Evolutionary conservation across 2,888 invertebrate species (phyloP), one percentile per base, ranked within the genome.

Genomic region (Ecdyonurus torrentis): DNA sequence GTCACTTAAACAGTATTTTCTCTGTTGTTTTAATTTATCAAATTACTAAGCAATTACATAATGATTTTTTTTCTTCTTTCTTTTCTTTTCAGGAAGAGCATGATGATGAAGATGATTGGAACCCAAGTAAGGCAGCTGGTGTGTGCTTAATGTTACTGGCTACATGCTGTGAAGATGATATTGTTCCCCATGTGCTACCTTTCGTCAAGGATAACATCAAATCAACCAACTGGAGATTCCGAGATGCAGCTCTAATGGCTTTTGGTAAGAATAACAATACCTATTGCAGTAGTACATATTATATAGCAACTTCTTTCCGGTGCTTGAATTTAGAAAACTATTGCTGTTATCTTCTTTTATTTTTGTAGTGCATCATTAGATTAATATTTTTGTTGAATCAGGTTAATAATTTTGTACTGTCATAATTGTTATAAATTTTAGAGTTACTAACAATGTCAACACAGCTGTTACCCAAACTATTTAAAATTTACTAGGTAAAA

Each of bases 71-170:
- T n/a, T n/a, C n/a, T n/a, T n/a, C n/a, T n/a, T n/a, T n/a, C n/a
- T n/a, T n/a, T n/a, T n/a, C n/a, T n/a, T n/a, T n/a, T 65, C 63
- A 76, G 78, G 93, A 94, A 73, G 97, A 99, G 74, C 84, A 87
- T 69, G 98, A 99, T 73, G 97, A 99, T 75, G 98, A 99, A 74
- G 92, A 98, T 72, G 97, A 96, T 71, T 99, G 99, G 99, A 98
- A 96, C 76, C 99, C 99, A 1, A 91, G 95, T 68, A 99, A 99
- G 79, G 97, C 99, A 1, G 95, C 99, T 2, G 96, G 98, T 50
- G 99, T 99, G 2, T 99, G 99, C 74, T 80, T 99, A 24, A 98
- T 98, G 95, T 80, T 99, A 60, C 79, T 99, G 68, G 91, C 99
- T 22, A 91, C 93, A 59, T 98, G 98, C 73, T 97, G 97, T 73